These are phyloP conservation scores for Congeria kusceri DNA, from an alignment of 2,888 invertebrate species.

Conservation along the genomic window DNA sequence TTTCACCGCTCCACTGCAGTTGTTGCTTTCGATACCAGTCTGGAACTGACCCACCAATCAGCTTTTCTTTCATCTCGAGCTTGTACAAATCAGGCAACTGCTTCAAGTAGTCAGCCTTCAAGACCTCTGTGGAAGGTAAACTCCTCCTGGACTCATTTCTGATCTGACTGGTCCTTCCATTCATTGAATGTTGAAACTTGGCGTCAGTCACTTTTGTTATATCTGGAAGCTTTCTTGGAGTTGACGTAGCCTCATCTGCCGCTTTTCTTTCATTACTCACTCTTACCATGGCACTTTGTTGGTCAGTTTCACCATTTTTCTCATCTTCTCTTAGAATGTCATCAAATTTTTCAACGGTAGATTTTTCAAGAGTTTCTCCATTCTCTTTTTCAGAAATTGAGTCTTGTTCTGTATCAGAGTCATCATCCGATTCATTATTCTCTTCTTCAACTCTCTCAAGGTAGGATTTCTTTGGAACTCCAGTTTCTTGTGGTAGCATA, in stretches of 20 bases:
- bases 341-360: background rate
- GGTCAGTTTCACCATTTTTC: background rate
- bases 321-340: background rate
- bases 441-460: constrained; percentile 6
- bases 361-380: constrained; percentile 13
- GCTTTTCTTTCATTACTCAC: background rate
- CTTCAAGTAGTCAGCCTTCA: constrained; percentile 27
- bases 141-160: constrained; percentile 12
- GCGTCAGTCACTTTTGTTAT: too few species aligned
- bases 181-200: too few species aligned
- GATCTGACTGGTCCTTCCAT: background rate
- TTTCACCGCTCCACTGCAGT: background rate
- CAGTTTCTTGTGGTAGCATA: too few species aligned
- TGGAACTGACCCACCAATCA: constrained; percentile 22
- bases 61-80: constrained; percentile 43
- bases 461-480: too few species aligned
- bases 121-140: constrained; percentile 11
- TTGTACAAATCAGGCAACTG: constrained; percentile 49
- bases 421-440: constrained; percentile 5
- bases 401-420: background rate
- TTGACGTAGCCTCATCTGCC: too few species aligned
- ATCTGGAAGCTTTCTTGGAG: too few species aligned
- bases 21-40: constrained; percentile 41
- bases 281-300: background rate
- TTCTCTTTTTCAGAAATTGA: constrained; percentile 16